Conservation (phyloP, 2,888 invertebrate genomes). For the Lissocephala sabroskyi region DNA sequence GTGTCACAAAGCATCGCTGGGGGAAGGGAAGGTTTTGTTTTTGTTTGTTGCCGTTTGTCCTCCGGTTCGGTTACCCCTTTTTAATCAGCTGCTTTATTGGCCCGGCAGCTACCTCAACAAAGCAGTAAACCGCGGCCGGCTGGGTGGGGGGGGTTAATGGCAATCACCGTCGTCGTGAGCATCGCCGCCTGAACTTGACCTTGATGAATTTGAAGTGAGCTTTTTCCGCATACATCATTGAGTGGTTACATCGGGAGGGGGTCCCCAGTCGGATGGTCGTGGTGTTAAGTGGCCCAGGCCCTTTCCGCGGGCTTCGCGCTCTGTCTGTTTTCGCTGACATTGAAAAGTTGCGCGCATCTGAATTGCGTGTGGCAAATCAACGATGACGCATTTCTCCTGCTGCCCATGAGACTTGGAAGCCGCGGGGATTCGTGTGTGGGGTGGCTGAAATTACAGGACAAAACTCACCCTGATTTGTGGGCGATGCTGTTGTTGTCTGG, state of each 20-base stretch:
- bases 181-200: slow-evolving; percentile 61
- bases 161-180: too few species aligned
- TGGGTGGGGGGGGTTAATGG: too few species aligned
- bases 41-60: too few species aligned
- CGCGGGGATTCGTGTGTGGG: slow-evolving; percentile 35
- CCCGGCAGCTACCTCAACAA: slow-evolving; percentile 50
- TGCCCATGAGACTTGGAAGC: too few species aligned
- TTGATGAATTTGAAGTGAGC: slow-evolving; percentile 59
- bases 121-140: slow-evolving; percentile 24
- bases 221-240: slow-evolving; percentile 61
- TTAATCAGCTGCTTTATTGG: slow-evolving; percentile 3
- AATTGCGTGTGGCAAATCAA: slow-evolving; percentile 53
- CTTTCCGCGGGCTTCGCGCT: too few species aligned
- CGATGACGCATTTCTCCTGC: slow-evolving; percentile 56
- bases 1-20: slow-evolving; percentile 25
- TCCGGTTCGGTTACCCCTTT: slow-evolving; percentile 16
- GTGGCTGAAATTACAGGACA: slow-evolving; percentile 46
- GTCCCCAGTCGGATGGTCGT: too few species aligned
- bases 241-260: slow-evolving; percentile 59
- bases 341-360: slow-evolving; percentile 59
- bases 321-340: slow-evolving; percentile 46
- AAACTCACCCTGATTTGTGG: slow-evolving; percentile 43
- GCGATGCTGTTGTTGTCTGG: slow-evolving; percentile 2
- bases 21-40: background rate
- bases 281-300: slow-evolving; percentile 34